A percentile compares a stretch with the other conserved stretches of the same genome.
phyloP scores from a whole-genome alignment of 2,797 vertebrate species.

The Labroides dimidiatus region DNA sequence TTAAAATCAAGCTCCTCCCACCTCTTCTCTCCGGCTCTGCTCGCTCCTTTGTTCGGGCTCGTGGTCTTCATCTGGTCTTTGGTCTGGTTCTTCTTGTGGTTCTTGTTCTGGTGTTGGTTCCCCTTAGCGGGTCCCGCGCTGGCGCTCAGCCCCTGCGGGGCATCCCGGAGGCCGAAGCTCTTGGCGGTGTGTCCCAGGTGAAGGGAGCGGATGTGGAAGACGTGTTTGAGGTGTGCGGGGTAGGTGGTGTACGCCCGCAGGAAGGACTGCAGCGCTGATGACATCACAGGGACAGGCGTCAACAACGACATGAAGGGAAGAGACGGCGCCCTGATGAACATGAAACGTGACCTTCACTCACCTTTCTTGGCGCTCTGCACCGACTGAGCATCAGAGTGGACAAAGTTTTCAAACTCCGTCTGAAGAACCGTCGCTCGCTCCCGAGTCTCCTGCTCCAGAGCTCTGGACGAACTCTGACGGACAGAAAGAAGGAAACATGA shows the following conservation, averaged over 20 bases:
- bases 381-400: slow-evolving; percentile 81
- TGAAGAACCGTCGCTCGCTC: slow-evolving; percentile 92
- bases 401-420: slow-evolving; percentile 90
- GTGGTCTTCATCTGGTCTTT: slow-evolving; percentile 17
- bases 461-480: slow-evolving; percentile 78
- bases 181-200: slow-evolving; percentile 95
- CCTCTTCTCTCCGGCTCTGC: slow-evolving; percentile 43
- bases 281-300: slow-evolving; percentile 22
- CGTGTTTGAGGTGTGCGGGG: slow-evolving; percentile 88
- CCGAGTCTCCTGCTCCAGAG: slow-evolving; percentile 85
- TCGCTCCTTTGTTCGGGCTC: background rate
- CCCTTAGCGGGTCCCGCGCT: background rate
- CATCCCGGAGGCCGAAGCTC: slow-evolving; percentile 95
- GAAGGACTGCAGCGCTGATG: slow-evolving; percentile 94
- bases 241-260: slow-evolving; percentile 92
- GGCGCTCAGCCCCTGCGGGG: slow-evolving; percentile 85
- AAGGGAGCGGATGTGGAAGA: slow-evolving; percentile 91
- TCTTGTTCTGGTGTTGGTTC: background rate
- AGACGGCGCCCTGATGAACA: background rate
- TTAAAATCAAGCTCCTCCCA: slow-evolving; percentile 24
- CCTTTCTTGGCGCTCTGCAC: slow-evolving; percentile 91
- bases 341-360: slow-evolving; percentile 24
- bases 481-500: background rate
- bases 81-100: slow-evolving; percentile 23
- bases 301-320: background rate